These are phyloP conservation scores for Acheta domesticus DNA, from an alignment of 2,888 invertebrate species.

Conservation along the genomic window DNA sequence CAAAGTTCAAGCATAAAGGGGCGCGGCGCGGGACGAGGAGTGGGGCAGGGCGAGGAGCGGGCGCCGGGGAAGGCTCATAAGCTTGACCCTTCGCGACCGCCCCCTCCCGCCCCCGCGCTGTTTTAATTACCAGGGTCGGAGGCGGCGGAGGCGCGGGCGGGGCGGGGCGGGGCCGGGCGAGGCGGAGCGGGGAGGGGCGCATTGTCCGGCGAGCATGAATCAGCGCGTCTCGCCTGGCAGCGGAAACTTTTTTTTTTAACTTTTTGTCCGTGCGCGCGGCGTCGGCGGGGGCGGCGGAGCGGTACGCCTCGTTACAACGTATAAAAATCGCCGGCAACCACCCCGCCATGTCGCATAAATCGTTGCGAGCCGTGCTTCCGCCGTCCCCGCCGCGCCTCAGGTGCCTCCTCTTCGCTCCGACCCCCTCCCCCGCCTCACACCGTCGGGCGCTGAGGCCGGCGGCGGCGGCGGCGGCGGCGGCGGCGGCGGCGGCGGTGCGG, in stretches of 20 bases:
- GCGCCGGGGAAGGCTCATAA: not conserved
- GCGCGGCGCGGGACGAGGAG: not conserved
- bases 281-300: not conserved
- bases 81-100: not conserved
- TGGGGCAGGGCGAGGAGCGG: not conserved
- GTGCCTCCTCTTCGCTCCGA: not conserved
- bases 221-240: not conserved
- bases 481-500: not conserved
- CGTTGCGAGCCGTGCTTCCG: conserved; percentile 9
- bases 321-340: conserved; percentile 18
- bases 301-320: conserved; percentile 11
- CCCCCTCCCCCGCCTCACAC: not conserved
- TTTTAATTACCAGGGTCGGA: not conserved
- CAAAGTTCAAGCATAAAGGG: conserved; percentile 18
- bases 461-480: not conserved
- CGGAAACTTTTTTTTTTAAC: conserved; percentile 9
- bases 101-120: not conserved
- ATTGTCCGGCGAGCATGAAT: not conserved
- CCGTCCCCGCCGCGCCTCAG: not conserved
- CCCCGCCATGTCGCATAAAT: conserved; percentile 18
- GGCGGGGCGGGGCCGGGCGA: not conserved
- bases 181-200: not conserved
- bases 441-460: not conserved
- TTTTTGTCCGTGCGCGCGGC: not conserved
- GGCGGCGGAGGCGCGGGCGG: not conserved